These are phyloP conservation scores for Otis tarda DNA, from an alignment of 2,113 vertebrate genomes.

Conservation along the genomic window DNA sequence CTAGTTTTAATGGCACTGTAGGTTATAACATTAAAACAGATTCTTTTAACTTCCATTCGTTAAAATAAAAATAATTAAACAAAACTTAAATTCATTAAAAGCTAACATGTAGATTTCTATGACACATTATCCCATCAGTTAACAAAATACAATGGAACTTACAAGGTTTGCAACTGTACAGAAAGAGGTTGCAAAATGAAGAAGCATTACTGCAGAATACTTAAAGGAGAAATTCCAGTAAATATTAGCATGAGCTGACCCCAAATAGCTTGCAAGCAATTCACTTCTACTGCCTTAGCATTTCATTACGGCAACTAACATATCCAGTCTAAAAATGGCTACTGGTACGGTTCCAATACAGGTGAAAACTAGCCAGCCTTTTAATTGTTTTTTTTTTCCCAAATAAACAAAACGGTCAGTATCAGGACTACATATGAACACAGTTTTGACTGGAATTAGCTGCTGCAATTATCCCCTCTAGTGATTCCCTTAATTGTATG, in stretches of 20 bases:
- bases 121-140: neutral
- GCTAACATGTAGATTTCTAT: neutral
- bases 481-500: neutral
- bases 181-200: neutral
- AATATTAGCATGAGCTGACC: neutral
- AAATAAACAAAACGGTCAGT: neutral
- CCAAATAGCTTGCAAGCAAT: neutral
- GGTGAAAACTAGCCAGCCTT: neutral
- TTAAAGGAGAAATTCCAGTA: neutral
- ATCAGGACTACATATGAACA: neutral
- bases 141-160: neutral
- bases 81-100: neutral
- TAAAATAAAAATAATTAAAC: neutral
- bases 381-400: neutral
- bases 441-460: neutral
- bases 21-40: neutral
- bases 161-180: neutral
- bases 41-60: neutral
- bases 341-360: neutral
- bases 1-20: neutral
- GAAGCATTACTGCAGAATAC: neutral
- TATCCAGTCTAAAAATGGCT: neutral
- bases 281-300: neutral
- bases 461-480: neutral
- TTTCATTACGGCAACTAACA: neutral